Conservation (phyloP, 2,113 vertebrate genomes). For the Merops nubicus region DNA sequence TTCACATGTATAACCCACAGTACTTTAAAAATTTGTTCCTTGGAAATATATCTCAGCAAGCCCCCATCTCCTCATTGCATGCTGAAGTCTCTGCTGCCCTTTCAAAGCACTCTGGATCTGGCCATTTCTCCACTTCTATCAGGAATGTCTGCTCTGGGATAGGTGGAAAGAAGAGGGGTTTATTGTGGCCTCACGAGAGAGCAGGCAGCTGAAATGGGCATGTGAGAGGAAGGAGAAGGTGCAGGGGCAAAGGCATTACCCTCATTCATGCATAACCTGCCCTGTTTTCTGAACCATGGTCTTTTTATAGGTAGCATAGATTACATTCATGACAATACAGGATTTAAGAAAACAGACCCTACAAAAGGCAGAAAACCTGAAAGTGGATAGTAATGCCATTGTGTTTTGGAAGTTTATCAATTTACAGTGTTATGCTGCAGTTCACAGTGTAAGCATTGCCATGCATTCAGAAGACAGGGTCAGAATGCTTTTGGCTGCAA, state of each 20-base stretch:
- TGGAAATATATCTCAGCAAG: not conserved
- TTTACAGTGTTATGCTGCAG: not conserved
- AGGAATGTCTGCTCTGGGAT: not conserved
- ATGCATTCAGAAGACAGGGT: not conserved
- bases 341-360: not conserved
- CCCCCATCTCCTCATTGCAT: not conserved
- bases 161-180: not conserved
- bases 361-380: not conserved
- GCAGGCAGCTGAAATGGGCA: not conserved
- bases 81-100: not conserved
- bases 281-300: not conserved
- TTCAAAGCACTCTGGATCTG: not conserved
- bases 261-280: not conserved
- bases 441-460: not conserved
- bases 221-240: not conserved
- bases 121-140: not conserved
- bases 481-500: not conserved
- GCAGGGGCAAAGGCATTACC: not conserved
- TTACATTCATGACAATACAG: not conserved
- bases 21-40: not conserved
- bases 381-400: not conserved
- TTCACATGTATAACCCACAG: not conserved
- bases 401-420: not conserved
- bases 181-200: not conserved
- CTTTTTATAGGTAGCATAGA: not conserved